phyloP scores from a whole-genome alignment of 2,113 vertebrate genomes.

The Crotophaga sulcirostris region DNA sequence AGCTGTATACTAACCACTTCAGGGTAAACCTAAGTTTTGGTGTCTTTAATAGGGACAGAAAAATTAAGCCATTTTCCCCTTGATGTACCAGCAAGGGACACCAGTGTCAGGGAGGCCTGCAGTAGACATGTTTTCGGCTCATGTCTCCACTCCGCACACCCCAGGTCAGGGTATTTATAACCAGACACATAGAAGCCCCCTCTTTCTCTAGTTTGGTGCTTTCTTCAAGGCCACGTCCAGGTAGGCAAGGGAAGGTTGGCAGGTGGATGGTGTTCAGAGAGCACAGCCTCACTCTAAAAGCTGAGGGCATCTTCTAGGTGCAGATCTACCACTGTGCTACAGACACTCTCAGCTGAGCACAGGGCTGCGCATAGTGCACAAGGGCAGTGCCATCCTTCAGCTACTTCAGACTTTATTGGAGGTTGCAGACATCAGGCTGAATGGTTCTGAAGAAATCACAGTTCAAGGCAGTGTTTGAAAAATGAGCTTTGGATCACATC shows the following conservation, averaged over 20 bases:
- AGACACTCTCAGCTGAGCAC: accelerated
- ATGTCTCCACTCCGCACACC: neutral
- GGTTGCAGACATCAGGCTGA: neutral
- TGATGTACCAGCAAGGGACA: neutral
- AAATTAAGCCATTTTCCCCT: neutral
- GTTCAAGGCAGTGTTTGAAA: neutral
- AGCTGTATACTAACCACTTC: neutral
- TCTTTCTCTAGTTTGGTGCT: neutral
- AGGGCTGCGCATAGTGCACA: neutral
- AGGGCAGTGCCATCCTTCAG: accelerated
- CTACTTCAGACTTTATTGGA: neutral
- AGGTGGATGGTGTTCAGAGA: neutral
- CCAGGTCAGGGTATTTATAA: neutral
- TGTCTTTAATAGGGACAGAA: neutral
- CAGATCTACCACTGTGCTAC: neutral
- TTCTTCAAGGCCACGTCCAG: neutral
- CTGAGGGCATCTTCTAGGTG: neutral
- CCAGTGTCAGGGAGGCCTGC: neutral
- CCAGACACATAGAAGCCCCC: neutral
- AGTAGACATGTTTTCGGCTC: neutral
- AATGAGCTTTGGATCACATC: neutral
- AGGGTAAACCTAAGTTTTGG: neutral
- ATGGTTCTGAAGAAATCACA: neutral
- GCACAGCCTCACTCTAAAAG: neutral
- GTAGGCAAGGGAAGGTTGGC: neutral